Evolutionary conservation across 2,113 vertebrate species (phyloP).

Genomic region (Rutilus rutilus): DNA sequence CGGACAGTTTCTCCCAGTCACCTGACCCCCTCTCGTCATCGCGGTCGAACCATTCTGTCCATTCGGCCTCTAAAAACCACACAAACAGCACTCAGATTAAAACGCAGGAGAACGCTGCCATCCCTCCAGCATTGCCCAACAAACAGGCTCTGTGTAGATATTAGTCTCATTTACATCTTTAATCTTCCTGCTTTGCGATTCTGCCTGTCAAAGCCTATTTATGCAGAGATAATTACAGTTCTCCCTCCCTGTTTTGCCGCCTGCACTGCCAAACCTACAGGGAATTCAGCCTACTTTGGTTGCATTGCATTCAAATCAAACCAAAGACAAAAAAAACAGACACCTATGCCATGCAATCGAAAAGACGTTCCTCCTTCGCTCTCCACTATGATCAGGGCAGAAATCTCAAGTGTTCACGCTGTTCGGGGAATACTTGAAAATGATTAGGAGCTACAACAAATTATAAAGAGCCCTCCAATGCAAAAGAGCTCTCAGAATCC

Average conservation of each 20-base stretch:
- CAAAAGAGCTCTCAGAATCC: background rate
- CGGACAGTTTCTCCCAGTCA: constrained; percentile 89
- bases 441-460: constrained; percentile 1
- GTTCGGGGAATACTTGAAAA: constrained; percentile 13
- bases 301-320: constrained; percentile 36
- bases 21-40: constrained; percentile 82
- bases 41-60: constrained; percentile 93
- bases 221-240: constrained; percentile 56
- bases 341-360: constrained; percentile 26
- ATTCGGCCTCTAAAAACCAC: constrained; percentile 85
- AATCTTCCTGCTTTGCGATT: constrained; percentile 48
- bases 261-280: background rate
- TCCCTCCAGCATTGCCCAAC: constrained; percentile 15
- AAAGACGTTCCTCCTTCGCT: constrained; percentile 7
- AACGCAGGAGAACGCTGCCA: background rate
- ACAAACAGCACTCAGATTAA: constrained; percentile 40
- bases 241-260: constrained; percentile 29
- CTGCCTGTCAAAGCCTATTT: constrained; percentile 56
- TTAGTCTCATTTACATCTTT: constrained; percentile 53
- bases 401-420: background rate
- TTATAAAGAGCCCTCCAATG: constrained; percentile 14
- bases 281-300: constrained; percentile 19
- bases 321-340: constrained; percentile 24
- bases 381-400: background rate
- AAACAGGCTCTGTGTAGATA: constrained; percentile 42